phyloP scores from a whole-genome alignment of 2,888 invertebrate species.

The Tanytarsus gracilentus region DNA sequence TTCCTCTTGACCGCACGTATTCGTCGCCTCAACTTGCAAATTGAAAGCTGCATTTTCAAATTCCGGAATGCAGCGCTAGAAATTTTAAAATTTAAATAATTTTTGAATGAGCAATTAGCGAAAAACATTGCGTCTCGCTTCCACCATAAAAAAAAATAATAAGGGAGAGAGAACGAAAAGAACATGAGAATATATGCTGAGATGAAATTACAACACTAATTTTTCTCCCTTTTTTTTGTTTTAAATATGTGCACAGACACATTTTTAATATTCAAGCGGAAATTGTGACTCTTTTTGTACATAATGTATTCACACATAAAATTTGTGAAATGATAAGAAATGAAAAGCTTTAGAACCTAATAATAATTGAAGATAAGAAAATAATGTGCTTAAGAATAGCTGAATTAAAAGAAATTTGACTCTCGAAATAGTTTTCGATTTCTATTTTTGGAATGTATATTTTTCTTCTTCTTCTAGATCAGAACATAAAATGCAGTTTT shows the following conservation, averaged over 20 bases:
- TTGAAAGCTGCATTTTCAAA: slow-evolving; percentile 95
- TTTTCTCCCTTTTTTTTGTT: too few relatives aligned
- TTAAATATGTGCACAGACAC: too few relatives aligned
- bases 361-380: slow-evolving; percentile 8
- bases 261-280: slow-evolving; percentile 24
- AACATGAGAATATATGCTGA: too few relatives aligned
- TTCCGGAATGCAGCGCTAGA: slow-evolving; percentile 87
- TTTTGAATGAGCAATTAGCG: too few relatives aligned
- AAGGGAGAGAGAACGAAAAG: too few relatives aligned
- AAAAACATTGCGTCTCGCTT: too few relatives aligned
- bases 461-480: not conserved
- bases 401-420: not conserved
- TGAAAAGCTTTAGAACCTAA: too few relatives aligned
- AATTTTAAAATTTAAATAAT: slow-evolving; percentile 31
- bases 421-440: not conserved
- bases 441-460: not conserved
- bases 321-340: slow-evolving; percentile 29
- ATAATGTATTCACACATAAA: too few relatives aligned
- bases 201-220: too few relatives aligned
- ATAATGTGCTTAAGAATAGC: not conserved
- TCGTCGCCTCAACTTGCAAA: slow-evolving; percentile 82
- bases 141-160: too few relatives aligned
- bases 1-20: slow-evolving; percentile 85
- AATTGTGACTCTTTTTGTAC: slow-evolving; percentile 17
- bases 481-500: not conserved